These are phyloP conservation scores for Pomatostomus ruficeps DNA, from an alignment of 2,113 vertebrate genomes.

Conservation along the genomic window DNA sequence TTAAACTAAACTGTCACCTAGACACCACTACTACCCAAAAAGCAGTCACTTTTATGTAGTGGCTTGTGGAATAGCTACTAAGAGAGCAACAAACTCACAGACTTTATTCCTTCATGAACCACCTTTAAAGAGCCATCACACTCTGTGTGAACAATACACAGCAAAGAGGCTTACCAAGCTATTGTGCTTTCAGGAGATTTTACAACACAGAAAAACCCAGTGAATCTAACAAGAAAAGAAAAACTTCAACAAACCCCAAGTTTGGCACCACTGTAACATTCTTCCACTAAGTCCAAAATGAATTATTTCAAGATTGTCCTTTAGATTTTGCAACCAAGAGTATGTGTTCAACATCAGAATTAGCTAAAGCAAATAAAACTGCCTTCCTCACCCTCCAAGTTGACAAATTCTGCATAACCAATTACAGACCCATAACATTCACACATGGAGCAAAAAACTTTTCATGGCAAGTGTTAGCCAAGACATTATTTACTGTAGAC, in stretches of 20 bases:
- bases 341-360: neutral
- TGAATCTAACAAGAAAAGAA: neutral
- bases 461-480: neutral
- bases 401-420: neutral
- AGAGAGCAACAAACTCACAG: neutral
- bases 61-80: neutral
- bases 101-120: neutral
- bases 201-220: neutral
- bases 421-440: neutral
- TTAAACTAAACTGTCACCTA: neutral
- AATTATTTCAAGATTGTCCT: slow-evolving; percentile 15
- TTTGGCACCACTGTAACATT: neutral
- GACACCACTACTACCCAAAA: neutral
- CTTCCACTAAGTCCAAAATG: neutral
- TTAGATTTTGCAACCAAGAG: slow-evolving; percentile 34
- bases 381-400: neutral
- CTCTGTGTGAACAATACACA: neutral
- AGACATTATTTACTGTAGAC: neutral
- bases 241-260: neutral
- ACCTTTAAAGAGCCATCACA: neutral
- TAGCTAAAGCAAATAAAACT: neutral
- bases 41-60: neutral
- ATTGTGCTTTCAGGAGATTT: neutral
- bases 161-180: neutral
- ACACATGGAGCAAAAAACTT: neutral